Conservation (phyloP, 2,888 invertebrate genomes). For the Theristus sp. region DNA sequence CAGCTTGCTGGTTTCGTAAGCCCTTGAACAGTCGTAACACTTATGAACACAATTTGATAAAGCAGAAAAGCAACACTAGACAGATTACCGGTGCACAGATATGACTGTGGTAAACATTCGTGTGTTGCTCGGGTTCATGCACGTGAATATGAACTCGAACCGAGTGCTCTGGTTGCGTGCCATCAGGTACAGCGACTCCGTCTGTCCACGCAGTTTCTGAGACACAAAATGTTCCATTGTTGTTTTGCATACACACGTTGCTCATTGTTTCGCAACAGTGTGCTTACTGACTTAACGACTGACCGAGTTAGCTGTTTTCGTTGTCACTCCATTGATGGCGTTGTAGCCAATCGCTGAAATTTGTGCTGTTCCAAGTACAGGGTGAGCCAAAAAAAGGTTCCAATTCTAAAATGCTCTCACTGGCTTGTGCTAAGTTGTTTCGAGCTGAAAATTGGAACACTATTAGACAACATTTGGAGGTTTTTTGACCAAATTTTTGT, state of each 20-base stretch:
- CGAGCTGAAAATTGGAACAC: too few relatives aligned
- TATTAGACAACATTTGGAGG: too few relatives aligned
- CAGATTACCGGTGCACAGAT: slow-evolving; percentile 73
- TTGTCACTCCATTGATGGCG: slow-evolving; percentile 57
- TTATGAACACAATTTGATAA: too few relatives aligned
- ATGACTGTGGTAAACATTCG: slow-evolving; percentile 72
- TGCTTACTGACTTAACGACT: slow-evolving; percentile 28
- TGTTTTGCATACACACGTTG: background rate
- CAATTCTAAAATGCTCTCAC: too few relatives aligned
- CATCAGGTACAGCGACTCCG: slow-evolving; percentile 68
- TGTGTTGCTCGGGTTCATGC: slow-evolving; percentile 55
- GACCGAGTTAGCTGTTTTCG: slow-evolving; percentile 64
- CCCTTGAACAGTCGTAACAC: too few relatives aligned
- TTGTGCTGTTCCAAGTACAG: slow-evolving; percentile 15
- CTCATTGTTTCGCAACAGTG: background rate
- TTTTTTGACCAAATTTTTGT: too few relatives aligned
- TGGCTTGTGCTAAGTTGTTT: too few relatives aligned
- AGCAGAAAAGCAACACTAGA: background rate
- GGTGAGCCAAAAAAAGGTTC: too few relatives aligned
- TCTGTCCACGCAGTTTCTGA: slow-evolving; percentile 60
- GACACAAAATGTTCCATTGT: slow-evolving; percentile 16
- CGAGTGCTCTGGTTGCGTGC: slow-evolving; percentile 60
- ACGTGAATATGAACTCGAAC: slow-evolving; percentile 93
- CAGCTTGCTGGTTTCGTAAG: slow-evolving; percentile 68
- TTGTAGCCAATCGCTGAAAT: slow-evolving; percentile 76